Evolutionary conservation across 2,888 invertebrate species (phyloP).

Genomic region (Hypercompe scribonia): DNA sequence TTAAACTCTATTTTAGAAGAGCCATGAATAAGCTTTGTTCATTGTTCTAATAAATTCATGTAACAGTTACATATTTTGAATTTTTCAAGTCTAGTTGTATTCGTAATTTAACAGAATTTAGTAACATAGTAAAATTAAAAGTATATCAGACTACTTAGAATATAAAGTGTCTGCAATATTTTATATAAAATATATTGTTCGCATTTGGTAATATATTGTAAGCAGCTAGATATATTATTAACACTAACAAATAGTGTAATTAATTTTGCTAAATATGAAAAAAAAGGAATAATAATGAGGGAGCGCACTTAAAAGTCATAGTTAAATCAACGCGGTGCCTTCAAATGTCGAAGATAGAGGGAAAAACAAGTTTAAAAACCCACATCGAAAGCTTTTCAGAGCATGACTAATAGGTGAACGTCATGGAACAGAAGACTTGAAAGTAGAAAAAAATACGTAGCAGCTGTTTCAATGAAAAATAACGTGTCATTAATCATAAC

Average conservation of each 20-base stretch:
- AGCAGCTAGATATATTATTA: too few relatives aligned
- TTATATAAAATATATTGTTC: too few relatives aligned
- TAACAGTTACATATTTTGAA: too few relatives aligned
- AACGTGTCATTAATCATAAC: conserved; percentile 83
- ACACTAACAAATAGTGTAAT: not conserved
- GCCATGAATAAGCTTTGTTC: too few relatives aligned
- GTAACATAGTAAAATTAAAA: too few relatives aligned
- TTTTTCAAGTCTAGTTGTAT: too few relatives aligned
- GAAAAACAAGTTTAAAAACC: conserved; percentile 68
- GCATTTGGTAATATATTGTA: too few relatives aligned
- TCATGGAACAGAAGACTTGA: conserved; percentile 79
- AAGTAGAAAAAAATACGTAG: conserved; percentile 79
- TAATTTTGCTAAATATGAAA: not conserved
- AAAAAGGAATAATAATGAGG: conserved; percentile 49
- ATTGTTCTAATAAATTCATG: too few relatives aligned
- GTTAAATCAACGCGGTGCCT: conserved; percentile 53
- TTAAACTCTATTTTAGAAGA: too few relatives aligned
- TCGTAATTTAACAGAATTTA: too few relatives aligned
- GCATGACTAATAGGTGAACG: conserved; percentile 80
- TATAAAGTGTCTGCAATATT: too few relatives aligned
- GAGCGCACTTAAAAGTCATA: conserved; percentile 52
- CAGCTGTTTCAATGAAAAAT: conserved; percentile 84
- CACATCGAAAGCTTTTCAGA: conserved; percentile 74
- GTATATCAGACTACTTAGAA: too few relatives aligned
- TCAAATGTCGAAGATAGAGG: conserved; percentile 60